phyloP scores from a whole-genome alignment of 2,797 vertebrate species.

The Hydrocynus forskahlii region DNA sequence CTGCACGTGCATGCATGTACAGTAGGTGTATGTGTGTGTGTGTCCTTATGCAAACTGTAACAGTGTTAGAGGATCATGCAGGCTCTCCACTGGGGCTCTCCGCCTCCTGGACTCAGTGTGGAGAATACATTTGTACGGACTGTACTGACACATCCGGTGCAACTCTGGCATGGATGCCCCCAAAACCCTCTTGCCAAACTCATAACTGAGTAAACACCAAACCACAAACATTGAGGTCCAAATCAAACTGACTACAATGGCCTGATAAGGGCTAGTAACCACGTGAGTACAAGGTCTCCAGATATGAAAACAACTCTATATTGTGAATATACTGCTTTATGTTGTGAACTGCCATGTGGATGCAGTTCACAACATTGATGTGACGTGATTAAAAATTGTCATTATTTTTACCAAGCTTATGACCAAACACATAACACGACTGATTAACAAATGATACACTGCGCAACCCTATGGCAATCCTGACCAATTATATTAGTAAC shows the following conservation, averaged over 20 bases:
- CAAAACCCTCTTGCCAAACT: not conserved
- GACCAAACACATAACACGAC: too few species aligned
- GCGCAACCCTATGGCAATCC: too few species aligned
- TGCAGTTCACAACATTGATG: too few species aligned
- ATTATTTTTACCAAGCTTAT: too few species aligned
- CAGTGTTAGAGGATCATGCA: constrained; percentile 44
- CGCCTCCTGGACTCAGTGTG: constrained; percentile 28
- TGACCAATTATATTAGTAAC: too few species aligned
- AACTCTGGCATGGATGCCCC: constrained; percentile 2
- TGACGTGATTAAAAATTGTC: too few species aligned
- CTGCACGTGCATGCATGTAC: not conserved
- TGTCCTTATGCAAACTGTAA: constrained; percentile 31
- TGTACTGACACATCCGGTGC: constrained; percentile 59
- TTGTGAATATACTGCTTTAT: not conserved
- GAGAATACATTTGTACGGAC: constrained; percentile 64
- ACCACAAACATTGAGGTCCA: constrained; percentile 10
- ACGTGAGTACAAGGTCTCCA: not conserved
- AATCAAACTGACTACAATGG: constrained; percentile 26
- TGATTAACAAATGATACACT: too few species aligned
- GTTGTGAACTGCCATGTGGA: too few species aligned
- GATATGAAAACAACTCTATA: not conserved
- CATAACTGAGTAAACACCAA: not conserved
- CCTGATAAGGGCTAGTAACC: constrained; percentile 9
- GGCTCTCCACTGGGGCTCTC: constrained; percentile 13
- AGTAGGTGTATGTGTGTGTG: not conserved